Base-by-base conservation (phyloP, 2,113 vertebrate genomes). In the Cygnus atratus region DNA sequence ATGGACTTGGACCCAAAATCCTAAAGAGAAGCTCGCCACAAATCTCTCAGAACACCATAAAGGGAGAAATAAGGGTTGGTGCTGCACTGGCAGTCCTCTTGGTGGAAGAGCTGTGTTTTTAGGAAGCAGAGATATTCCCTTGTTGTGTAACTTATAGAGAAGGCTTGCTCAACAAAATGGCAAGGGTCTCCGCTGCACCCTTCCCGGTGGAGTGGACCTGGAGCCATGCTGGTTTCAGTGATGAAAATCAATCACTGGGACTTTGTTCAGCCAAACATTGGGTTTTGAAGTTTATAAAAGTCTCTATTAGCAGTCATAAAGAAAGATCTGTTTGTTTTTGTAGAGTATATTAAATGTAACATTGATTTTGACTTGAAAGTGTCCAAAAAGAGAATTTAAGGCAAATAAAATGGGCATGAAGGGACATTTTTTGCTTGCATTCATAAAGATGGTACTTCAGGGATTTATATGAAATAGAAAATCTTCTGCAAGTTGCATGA, bases 341-440 rank as follows among this genome's bases (percentile, higher is more conserved):
- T 71, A 37, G 70, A 58, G 25, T 88, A 41, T 93, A 77, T 95
- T 94, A 95, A 93, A 57, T 92, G 50, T 93, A 92, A 61, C 75
- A 97, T 93, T 90, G 94, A 94, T 97, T 96, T 97, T 96, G 89
- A 93, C 90, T 97, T 96, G 88, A 94, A 97, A 96, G 86, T 95
- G 93, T 96, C 96, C 88, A 94, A 95, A 96, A 12, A 54, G 7
- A 79, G 87, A 93, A 97, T 97, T 97, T 95, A 96, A 95, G 86
- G 81, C 88, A 96, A 93, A 93, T 88, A 95, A 95, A 96, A 93
- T 68, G 75, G 85, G 44, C 54, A n/a, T 52, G 77, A 93, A 93
- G 48, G 89, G 88, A 95, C 6, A 55, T 91, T 92, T 96, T 97
- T 96, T 73, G 57, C 92, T 95, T 96, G 90, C 87, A 84, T 92